Base-by-base conservation (phyloP, 2,888 invertebrate genomes). In the Eupeodes latifasciatus region DNA sequence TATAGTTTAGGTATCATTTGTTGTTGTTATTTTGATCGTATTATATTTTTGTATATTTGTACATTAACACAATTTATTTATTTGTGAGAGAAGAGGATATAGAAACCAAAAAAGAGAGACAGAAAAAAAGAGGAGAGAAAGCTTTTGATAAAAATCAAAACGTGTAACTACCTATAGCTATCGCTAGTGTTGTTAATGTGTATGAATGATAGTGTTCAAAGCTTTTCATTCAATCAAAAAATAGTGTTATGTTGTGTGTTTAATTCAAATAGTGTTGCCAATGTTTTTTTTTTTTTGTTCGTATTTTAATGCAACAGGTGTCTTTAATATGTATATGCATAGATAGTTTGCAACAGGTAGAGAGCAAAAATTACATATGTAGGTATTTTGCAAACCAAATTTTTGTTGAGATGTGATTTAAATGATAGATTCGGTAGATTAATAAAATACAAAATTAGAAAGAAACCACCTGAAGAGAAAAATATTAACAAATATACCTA, bases 141-240 rank as follows among this genome's bases (percentile, higher is more conserved):
- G 71, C 71, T 71, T 27, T 71, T 71, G 55, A 19, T 49, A 14
- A 53, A 55, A 44, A 55, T 44, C 55, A 36, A 53, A 53, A 4
- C 5, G 34, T 34, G 40, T 40, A 27, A 27, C 27, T 27, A 27
- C 2, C 1, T 1, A 1, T 40, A 40, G 4, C 27, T 2, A 2
- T 27, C 27, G 40, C 40, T 40, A 40, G 9, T 27, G 1, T 51
- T 19, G 44, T 44, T 44, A 64, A 44, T 64, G 47, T 64, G 47
- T 49, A 49, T 66, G 36, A 47, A 19, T 44, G 19, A 51, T 40
- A 40, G 40, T 40, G 40, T 40, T 9, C 1, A 14, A 55, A 71
- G 71, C 71, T 71, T 71, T 71, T 71, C 71, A 71, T 71, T 71
- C 71, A 71, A 71, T 55, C 55, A 36, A 62, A 62, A 62, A 61